Percentiles rank a stretch among this genome's conserved stretches.
These are phyloP conservation scores for Troides aeacus DNA, from an alignment of 2,888 invertebrate species.

Conservation along the genomic window DNA sequence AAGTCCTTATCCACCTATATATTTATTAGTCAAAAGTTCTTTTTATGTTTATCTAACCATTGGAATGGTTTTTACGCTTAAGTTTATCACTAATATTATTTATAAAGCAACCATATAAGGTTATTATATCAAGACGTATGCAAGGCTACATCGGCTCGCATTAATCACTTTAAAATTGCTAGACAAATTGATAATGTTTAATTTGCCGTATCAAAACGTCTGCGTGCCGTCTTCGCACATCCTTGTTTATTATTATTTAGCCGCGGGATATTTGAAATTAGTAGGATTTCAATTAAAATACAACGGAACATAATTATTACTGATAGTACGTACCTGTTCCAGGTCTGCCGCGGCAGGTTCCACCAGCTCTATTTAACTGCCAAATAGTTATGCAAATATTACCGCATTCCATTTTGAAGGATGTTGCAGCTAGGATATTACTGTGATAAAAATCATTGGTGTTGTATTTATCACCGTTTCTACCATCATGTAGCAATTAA, in stretches of 20 bases:
- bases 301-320: too few species aligned
- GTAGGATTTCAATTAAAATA: neutral
- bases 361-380: too few species aligned
- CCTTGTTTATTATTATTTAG: neutral
- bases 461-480: too few species aligned
- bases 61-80: neutral
- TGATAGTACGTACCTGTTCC: too few species aligned
- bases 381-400: too few species aligned
- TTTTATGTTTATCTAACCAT: neutral
- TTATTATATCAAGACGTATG: conserved; percentile 7
- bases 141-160: conserved; percentile 1
- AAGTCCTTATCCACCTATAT: too few species aligned
- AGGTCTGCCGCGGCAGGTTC: too few species aligned
- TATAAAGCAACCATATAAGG: neutral
- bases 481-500: too few species aligned
- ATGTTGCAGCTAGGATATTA: too few species aligned
- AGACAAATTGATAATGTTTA: conserved; percentile 10
- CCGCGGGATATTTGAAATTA: neutral
- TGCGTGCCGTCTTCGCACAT: neutral
- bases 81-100: conserved; percentile 1
- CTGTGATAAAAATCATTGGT: too few species aligned
- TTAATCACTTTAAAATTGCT: conserved; percentile 3
- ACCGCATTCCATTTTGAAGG: too few species aligned
- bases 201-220: conserved; percentile 5
- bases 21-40: neutral